Percentiles rank a stretch among this genome's conserved stretches.
These are phyloP conservation scores for Drosophila kikkawai DNA, from an alignment of 1,140 invertebrate genomes.

Conservation along the genomic window DNA sequence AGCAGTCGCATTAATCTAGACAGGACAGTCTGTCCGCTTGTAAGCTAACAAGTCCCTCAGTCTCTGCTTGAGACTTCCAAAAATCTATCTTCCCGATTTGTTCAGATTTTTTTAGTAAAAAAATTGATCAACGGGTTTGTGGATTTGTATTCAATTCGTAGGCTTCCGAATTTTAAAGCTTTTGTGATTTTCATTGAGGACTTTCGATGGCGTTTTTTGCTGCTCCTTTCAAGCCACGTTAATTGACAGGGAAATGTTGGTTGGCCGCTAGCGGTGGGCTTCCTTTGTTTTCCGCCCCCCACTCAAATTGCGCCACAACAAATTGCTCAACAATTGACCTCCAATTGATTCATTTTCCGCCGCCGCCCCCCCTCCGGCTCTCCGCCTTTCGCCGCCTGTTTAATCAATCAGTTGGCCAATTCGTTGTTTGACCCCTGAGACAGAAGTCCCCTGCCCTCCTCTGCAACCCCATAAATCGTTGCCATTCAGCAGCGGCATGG, in stretches of 20 bases:
- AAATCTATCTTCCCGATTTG: too few relatives aligned
- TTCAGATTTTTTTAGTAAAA: too few relatives aligned
- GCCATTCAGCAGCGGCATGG: constrained; percentile 1
- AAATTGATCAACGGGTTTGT: too few relatives aligned
- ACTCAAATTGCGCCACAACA: constrained; percentile 45
- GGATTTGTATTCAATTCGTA: neutral
- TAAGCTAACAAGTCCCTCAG: neutral
- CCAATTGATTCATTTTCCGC: constrained; percentile 41
- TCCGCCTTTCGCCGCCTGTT: constrained; percentile 16
- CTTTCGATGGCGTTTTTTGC: neutral
- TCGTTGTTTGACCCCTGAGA: constrained; percentile 35
- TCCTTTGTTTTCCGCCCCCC: constrained; percentile 34
- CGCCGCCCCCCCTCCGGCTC: neutral
- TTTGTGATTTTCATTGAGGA: neutral
- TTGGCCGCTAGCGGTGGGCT: neutral
- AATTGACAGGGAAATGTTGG: constrained; percentile 43
- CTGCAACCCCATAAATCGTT: constrained; percentile 20
- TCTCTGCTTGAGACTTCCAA: too few relatives aligned
- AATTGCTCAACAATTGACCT: constrained; percentile 57
- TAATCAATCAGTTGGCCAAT: constrained; percentile 42
- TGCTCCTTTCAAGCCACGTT: constrained; percentile 17
- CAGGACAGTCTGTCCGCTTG: neutral
- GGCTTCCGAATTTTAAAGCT: neutral
- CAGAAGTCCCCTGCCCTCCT: neutral
- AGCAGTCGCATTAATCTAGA: neutral